Evolutionary conservation across 2,113 vertebrate species (phyloP).

Genomic region (Forbesichthys papilliferus): DNA sequence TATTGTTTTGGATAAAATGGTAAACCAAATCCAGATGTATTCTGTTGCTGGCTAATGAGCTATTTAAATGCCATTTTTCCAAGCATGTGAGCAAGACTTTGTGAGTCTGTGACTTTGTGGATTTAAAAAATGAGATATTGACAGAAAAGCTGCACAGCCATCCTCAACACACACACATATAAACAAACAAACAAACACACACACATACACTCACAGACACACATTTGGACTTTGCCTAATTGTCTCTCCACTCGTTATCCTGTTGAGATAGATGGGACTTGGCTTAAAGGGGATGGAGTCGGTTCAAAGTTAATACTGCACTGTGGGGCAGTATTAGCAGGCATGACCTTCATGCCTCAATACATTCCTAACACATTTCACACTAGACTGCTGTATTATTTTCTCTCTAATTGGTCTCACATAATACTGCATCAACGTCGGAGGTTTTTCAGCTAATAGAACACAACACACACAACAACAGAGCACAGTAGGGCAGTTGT

Average conservation of each 20-base stretch:
- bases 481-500: no score
- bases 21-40: no score
- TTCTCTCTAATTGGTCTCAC: conserved; percentile 37
- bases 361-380: conserved; percentile 23
- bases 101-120: no score
- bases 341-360: conserved; percentile 20
- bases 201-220: neutral
- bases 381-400: neutral
- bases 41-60: no score
- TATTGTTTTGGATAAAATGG: no score
- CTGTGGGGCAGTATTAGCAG: conserved; percentile 28
- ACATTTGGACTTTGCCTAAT: neutral
- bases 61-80: no score
- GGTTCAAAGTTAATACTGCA: conserved; percentile 37
- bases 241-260: conserved; percentile 1
- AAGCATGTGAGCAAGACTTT: no score
- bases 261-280: neutral
- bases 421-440: conserved; percentile 28
- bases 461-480: no score
- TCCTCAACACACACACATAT: neutral
- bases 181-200: neutral
- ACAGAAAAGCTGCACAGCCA: no score
- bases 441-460: neutral
- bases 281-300: conserved; percentile 1
- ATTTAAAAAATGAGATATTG: no score